These are phyloP conservation scores for Spinus pinus DNA, from an alignment of 2,797 vertebrate species.

Conservation along the genomic window DNA sequence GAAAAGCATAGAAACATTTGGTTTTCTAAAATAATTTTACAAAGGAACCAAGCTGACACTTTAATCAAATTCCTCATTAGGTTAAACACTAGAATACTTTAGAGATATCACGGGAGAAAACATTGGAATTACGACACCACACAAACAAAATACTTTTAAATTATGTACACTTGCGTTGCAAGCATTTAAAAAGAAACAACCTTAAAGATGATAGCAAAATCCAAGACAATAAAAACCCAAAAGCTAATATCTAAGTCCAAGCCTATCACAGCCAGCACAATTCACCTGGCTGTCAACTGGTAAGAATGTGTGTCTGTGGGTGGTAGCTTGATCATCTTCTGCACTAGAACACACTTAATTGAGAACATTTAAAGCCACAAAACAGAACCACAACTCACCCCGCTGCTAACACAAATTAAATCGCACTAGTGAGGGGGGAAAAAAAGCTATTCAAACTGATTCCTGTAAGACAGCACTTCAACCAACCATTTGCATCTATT, in stretches of 20 bases:
- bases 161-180: neutral
- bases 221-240: neutral
- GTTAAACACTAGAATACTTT: neutral
- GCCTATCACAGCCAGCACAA: neutral
- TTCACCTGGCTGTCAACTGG: neutral
- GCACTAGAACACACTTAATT: neutral
- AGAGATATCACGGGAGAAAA: neutral
- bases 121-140: neutral
- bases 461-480: neutral
- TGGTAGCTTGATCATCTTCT: neutral
- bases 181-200: neutral
- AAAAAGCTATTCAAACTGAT: neutral
- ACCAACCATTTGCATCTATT: neutral
- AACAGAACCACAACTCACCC: neutral
- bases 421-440: neutral
- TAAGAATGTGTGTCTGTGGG: neutral
- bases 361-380: neutral
- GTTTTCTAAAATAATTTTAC: neutral
- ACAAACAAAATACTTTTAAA: neutral
- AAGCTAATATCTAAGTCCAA: neutral
- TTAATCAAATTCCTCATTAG: neutral
- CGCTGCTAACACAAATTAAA: neutral
- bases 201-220: neutral
- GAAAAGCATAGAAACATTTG: neutral
- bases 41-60: neutral